Evolutionary conservation across 2,113 vertebrate species (phyloP).

Genomic region (Myanophis thanlyinensis): DNA sequence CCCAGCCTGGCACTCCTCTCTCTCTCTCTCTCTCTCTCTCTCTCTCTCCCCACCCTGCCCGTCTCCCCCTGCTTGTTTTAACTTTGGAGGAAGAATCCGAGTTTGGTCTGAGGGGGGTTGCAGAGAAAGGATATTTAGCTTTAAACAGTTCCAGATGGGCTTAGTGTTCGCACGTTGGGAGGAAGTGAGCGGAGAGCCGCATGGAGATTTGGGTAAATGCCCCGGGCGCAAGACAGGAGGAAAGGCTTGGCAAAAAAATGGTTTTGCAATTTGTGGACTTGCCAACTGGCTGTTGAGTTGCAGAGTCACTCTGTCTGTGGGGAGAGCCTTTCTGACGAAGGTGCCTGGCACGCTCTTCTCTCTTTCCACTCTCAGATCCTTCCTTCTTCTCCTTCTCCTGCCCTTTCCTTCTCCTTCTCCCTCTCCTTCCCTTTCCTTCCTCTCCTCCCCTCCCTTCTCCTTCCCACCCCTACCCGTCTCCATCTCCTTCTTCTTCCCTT

Average conservation of each 20-base stretch:
- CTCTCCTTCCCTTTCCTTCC: background rate
- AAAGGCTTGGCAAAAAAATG: conserved; percentile 57
- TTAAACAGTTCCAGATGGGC: conserved; percentile 84
- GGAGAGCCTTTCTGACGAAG: conserved; percentile 37
- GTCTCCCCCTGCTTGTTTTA: conserved; percentile 66
- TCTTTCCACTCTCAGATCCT: background rate
- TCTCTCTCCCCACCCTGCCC: too few species aligned
- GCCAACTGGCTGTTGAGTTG: conserved; percentile 29
- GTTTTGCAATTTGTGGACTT: conserved; percentile 32
- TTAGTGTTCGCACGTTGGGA: conserved; percentile 67
- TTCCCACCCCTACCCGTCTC: too few species aligned
- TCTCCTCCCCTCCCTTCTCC: background rate
- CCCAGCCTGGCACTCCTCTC: conserved; percentile 41
- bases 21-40: too few species aligned
- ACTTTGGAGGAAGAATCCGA: conserved; percentile 79
- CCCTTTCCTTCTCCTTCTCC: background rate
- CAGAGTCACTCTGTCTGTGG: conserved; percentile 51
- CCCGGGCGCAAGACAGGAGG: conserved; percentile 64
- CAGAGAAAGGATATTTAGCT: conserved; percentile 70
- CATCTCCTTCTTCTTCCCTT: background rate
- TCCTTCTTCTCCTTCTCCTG: background rate
- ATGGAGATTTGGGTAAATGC: conserved; percentile 64
- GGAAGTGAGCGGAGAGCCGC: conserved; percentile 68
- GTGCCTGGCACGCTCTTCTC: conserved; percentile 33
- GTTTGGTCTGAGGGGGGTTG: conserved; percentile 57